These are phyloP conservation scores for Cricetomys ansorgei DNA, from an alignment of 2,113 vertebrate genomes.

Conservation along the genomic window DNA sequence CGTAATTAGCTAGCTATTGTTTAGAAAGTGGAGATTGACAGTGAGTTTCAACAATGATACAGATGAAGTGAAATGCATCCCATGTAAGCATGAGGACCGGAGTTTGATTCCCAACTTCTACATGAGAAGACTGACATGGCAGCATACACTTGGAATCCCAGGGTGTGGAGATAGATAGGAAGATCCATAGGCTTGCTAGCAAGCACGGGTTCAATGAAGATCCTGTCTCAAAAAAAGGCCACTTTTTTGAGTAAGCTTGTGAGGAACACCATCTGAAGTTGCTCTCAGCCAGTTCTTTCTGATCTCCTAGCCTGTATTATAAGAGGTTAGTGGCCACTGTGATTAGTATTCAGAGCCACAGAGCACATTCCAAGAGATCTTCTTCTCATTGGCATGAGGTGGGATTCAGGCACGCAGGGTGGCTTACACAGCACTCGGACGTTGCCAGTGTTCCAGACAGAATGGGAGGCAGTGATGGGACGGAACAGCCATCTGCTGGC, in stretches of 20 bases:
- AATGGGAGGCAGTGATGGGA: background rate
- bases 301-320: background rate
- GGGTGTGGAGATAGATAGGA: background rate
- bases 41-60: background rate
- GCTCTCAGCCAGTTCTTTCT: background rate
- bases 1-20: background rate
- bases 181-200: background rate
- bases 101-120: background rate
- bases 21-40: background rate
- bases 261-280: background rate
- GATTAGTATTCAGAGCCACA: background rate
- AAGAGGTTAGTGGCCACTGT: background rate
- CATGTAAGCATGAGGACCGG: background rate
- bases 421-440: background rate
- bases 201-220: background rate
- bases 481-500: background rate
- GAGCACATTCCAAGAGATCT: background rate
- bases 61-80: background rate
- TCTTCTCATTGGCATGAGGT: background rate
- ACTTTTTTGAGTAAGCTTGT: too few relatives aligned
- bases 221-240: background rate
- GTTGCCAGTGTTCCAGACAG: background rate
- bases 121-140: background rate
- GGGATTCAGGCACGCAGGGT: background rate
- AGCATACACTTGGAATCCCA: background rate